phyloP scores from a whole-genome alignment of 2,888 invertebrate genomes.

The Sympetrum striolatum region DNA sequence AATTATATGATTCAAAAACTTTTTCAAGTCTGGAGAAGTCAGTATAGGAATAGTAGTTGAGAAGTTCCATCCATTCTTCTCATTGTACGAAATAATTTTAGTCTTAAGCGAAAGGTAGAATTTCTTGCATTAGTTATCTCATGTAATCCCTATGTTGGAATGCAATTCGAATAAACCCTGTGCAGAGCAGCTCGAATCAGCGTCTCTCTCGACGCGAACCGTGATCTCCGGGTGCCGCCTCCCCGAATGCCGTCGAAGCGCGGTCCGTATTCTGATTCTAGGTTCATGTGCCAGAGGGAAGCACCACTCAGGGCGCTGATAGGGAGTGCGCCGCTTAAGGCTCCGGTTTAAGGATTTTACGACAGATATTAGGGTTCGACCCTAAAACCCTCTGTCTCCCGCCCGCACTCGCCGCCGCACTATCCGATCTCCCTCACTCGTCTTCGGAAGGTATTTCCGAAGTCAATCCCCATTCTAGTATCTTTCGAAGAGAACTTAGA shows the following conservation, averaged over 20 bases:
- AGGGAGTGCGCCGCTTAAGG: slow-evolving; percentile 4
- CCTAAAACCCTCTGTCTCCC: background rate
- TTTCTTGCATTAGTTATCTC: too few relatives aligned
- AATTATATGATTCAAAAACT: too few relatives aligned
- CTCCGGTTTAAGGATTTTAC: background rate
- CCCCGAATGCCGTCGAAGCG: background rate
- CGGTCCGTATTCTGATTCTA: background rate
- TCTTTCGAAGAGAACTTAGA: too few relatives aligned
- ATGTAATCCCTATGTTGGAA: too few relatives aligned
- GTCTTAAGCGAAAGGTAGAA: too few relatives aligned
- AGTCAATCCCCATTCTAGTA: too few relatives aligned
- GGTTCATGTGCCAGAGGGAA: slow-evolving; percentile 29
- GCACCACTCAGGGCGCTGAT: slow-evolving; percentile 29
- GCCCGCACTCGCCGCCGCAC: background rate
- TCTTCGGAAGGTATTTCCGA: too few relatives aligned
- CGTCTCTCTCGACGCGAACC: background rate
- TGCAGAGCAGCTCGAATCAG: background rate
- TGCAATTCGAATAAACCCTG: too few relatives aligned
- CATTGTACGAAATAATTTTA: too few relatives aligned
- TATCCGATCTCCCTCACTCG: background rate
- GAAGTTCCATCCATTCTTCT: too few relatives aligned
- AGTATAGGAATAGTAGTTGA: too few relatives aligned
- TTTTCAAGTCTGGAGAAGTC: too few relatives aligned
- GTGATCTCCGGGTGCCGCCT: background rate
- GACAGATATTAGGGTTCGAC: background rate